Conservation (phyloP, 2,888 invertebrate genomes). For the Brachyopa scutellaris region DNA sequence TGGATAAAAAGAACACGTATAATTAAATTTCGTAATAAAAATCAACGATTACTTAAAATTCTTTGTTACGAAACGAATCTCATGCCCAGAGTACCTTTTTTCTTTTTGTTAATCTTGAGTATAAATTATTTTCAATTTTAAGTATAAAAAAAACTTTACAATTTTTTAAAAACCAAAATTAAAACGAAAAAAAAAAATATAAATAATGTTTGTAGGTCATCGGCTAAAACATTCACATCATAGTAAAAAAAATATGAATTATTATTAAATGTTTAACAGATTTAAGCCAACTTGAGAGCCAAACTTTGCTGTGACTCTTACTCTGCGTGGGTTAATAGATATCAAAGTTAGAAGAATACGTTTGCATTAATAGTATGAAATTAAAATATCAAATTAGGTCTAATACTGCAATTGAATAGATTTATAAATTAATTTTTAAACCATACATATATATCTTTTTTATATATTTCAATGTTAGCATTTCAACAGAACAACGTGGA, state of each 20-base stretch:
- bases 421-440: neutral
- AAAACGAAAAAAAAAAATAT: too few species aligned
- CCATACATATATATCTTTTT: neutral
- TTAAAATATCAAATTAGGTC: constrained; percentile 1
- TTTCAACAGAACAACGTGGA: neutral
- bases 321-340: constrained; percentile 2
- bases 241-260: too few species aligned
- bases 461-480: neutral
- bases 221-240: too few species aligned
- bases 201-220: too few species aligned
- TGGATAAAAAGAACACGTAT: neutral
- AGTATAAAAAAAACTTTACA: too few species aligned
- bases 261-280: too few species aligned
- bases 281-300: constrained; percentile 18
- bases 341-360: constrained; percentile 4
- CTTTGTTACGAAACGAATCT: neutral
- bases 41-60: neutral
- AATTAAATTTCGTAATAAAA: neutral
- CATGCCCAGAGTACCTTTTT: neutral
- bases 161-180: too few species aligned
- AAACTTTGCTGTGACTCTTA: constrained; percentile 17
- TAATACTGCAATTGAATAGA: constrained; percentile 3
- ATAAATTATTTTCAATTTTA: neutral
- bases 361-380: constrained; percentile 7
- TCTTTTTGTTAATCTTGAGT: neutral